Percentiles rank a stretch among this genome's conserved stretches.
These are phyloP conservation scores for Mylabris sibirica DNA, from an alignment of 2,888 invertebrate genomes.

Conservation along the genomic window DNA sequence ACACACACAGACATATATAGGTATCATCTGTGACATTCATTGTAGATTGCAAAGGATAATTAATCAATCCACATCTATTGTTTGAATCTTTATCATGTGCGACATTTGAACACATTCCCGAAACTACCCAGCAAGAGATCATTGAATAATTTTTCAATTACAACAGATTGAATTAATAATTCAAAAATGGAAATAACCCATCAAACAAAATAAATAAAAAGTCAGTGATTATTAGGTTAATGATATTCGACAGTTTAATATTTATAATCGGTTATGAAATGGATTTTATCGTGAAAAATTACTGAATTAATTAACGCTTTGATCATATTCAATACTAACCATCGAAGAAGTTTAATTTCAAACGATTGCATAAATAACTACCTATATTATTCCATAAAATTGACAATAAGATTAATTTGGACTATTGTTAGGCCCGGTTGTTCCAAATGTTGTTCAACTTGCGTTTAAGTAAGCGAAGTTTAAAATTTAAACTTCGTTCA, in stretches of 20 bases:
- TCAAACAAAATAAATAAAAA: background rate
- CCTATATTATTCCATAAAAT: no score
- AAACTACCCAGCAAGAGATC: slow-evolving; percentile 1
- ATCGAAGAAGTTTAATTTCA: no score
- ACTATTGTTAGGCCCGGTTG: no score
- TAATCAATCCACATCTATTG: slow-evolving; percentile 38
- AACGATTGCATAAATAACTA: no score
- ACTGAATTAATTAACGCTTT: background rate
- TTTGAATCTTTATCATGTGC: slow-evolving; percentile 35
- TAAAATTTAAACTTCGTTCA: no score
- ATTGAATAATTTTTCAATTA: background rate
- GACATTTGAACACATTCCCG: slow-evolving; percentile 29
- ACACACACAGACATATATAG: slow-evolving; percentile 7
- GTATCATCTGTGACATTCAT: slow-evolving; percentile 40
- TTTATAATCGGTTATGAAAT: background rate
- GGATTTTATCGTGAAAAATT: background rate
- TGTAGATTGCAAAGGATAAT: slow-evolving; percentile 34
- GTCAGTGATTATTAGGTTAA: background rate
- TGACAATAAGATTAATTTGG: no score
- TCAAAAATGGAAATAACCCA: background rate
- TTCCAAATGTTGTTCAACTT: no score
- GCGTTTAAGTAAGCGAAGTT: no score
- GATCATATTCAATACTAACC: background rate
- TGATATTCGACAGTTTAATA: background rate
- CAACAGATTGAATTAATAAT: background rate